Percentiles rank a stretch among this genome's conserved stretches.
These are phyloP conservation scores for Scartelaos histophorus DNA, from an alignment of 2,113 vertebrate genomes.

Conservation along the genomic window DNA sequence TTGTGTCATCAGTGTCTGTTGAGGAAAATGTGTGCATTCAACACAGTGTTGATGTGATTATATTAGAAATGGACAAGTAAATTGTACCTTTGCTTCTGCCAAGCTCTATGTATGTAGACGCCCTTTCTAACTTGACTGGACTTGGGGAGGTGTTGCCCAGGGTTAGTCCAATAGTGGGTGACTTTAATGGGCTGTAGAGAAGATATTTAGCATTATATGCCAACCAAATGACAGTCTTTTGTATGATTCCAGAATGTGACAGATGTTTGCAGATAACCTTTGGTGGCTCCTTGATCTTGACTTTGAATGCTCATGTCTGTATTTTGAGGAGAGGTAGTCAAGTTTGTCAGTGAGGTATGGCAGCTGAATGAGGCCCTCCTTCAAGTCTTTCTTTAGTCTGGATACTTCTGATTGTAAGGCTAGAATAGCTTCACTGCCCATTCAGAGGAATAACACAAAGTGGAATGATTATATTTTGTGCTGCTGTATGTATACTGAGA, in stretches of 20 bases:
- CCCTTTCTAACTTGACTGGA: slow-evolving; percentile 67
- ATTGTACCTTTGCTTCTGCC: slow-evolving; percentile 64
- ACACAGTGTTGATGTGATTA: not conserved
- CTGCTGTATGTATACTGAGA: not conserved
- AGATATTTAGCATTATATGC: slow-evolving; percentile 1
- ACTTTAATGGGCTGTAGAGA: slow-evolving; percentile 18
- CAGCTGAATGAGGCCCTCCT: slow-evolving; percentile 70
- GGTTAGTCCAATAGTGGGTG: slow-evolving; percentile 26
- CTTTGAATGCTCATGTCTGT: slow-evolving; percentile 50
- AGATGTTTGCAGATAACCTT: slow-evolving; percentile 16
- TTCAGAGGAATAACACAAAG: slow-evolving; percentile 9
- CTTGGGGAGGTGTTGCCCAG: slow-evolving; percentile 22
- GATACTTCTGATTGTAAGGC: slow-evolving; percentile 75
- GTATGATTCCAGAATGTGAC: not conserved
- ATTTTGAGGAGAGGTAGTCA: slow-evolving; percentile 61
- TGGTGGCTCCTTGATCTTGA: slow-evolving; percentile 34
- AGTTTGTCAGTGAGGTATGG: slow-evolving; percentile 67
- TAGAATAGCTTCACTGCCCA: slow-evolving; percentile 68
- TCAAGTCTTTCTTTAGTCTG: slow-evolving; percentile 71
- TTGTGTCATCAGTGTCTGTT: slow-evolving; percentile 47
- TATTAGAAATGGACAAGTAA: not conserved
- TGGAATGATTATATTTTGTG: not conserved
- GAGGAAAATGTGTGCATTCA: slow-evolving; percentile 5
- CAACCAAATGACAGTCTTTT: not conserved
- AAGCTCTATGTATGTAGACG: slow-evolving; percentile 71